These are phyloP conservation scores for Latrodectus geometricus DNA, from an alignment of 1,140 invertebrate species.

Conservation along the genomic window DNA sequence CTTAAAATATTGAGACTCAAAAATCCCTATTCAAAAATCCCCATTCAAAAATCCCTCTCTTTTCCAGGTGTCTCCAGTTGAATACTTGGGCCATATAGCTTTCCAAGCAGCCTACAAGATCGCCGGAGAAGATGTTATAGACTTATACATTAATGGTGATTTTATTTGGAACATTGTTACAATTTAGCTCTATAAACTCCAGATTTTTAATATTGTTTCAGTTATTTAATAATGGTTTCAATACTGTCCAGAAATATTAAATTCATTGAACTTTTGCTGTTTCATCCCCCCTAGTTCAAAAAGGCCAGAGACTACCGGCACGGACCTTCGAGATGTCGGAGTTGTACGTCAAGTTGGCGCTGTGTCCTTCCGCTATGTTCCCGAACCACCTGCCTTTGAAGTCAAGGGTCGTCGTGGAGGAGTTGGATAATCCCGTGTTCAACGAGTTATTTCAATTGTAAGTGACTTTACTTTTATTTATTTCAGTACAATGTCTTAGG, in stretches of 20 bases:
- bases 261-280: no score
- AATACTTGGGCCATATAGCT: slow-evolving; percentile 56
- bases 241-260: no score
- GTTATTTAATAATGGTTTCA: no score
- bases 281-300: slow-evolving; percentile 46
- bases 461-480: no score
- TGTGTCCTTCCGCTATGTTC: slow-evolving; percentile 31
- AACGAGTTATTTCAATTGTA: slow-evolving; percentile 54
- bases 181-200: no score
- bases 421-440: slow-evolving; percentile 43
- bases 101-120: slow-evolving; percentile 58
- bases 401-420: slow-evolving; percentile 17
- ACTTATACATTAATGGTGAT: slow-evolving; percentile 51
- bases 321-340: slow-evolving; percentile 40
- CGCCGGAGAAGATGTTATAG: slow-evolving; percentile 10
- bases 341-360: slow-evolving; percentile 17
- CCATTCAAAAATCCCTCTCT: no score
- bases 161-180: no score
- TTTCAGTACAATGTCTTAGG: no score
- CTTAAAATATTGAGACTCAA: no score
- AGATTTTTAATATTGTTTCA: no score
- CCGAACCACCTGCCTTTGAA: slow-evolving; percentile 35
- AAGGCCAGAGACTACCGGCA: slow-evolving; percentile 42
- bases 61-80: slow-evolving; percentile 43
- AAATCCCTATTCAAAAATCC: no score